A percentile compares a stretch with the other conserved stretches of the same genome.
Conservation (phyloP, 2,113 vertebrate species). For the Cranoglanis bouderius region DNA sequence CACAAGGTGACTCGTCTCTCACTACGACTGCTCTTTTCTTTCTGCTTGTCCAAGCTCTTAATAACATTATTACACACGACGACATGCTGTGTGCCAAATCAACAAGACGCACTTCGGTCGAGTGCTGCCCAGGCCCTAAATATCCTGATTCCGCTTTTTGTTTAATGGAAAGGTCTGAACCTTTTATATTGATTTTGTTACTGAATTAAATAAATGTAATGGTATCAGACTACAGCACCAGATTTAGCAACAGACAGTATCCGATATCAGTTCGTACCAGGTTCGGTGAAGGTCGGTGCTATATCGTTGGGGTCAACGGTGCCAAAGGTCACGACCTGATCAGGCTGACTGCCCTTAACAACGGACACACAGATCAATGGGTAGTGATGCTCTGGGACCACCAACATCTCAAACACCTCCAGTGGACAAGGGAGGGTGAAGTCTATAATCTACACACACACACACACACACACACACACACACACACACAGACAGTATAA, state of each 20-base stretch:
- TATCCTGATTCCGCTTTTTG: background rate
- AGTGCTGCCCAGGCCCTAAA: background rate
- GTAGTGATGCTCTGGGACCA: constrained; percentile 93
- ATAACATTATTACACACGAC: background rate
- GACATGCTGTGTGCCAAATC: background rate
- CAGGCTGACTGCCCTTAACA: constrained; percentile 90
- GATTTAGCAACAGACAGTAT: too few relatives aligned
- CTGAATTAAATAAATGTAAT: background rate
- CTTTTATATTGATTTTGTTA: background rate
- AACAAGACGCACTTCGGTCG: background rate
- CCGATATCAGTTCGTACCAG: constrained; percentile 70
- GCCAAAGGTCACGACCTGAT: constrained; percentile 94
- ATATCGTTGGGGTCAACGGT: constrained; percentile 95
- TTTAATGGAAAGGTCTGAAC: background rate
- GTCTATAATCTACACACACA: constrained; percentile 84
- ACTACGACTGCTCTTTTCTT: background rate
- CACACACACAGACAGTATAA: background rate
- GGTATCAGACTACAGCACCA: background rate
- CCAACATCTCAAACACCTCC: constrained; percentile 96
- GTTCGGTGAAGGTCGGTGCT: constrained; percentile 93
- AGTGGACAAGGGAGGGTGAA: constrained; percentile 93
- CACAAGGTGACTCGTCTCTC: constrained; percentile 36
- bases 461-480: constrained; percentile 33
- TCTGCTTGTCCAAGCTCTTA: background rate
- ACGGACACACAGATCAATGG: constrained; percentile 95